Percentiles rank a stretch among this genome's conserved stretches.
Conservation (phyloP, 2,888 invertebrate species). For the Limulus polyphemus region DNA sequence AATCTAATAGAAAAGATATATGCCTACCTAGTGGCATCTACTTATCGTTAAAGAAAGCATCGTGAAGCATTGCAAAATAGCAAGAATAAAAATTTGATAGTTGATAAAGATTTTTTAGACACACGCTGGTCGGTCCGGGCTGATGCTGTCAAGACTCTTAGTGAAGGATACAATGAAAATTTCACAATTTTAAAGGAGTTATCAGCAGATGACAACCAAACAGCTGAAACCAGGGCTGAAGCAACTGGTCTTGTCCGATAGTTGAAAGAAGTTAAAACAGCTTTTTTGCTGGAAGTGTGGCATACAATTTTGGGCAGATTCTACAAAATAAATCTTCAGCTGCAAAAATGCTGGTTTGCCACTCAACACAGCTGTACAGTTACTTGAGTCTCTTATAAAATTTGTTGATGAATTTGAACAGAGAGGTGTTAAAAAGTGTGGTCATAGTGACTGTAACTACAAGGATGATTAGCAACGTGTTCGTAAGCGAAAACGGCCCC, state of each 20-base stretch:
- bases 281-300: background rate
- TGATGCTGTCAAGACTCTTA: conserved; percentile 3
- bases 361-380: background rate
- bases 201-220: too few species aligned
- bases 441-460: too few species aligned
- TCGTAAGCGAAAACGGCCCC: too few species aligned
- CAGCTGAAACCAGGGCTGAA: too few species aligned
- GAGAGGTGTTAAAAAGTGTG: too few species aligned
- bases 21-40: background rate
- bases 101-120: background rate
- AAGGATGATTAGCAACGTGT: too few species aligned
- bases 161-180: conserved; percentile 2
- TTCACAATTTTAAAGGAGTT: too few species aligned
- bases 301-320: background rate
- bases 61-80: background rate
- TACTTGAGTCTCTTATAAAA: background rate
- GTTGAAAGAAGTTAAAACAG: background rate
- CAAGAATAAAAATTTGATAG: too few species aligned
- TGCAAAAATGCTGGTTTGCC: background rate
- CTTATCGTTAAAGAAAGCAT: background rate
- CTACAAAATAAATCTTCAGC: background rate
- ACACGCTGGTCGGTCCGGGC: conserved; percentile 3
- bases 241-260: background rate
- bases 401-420: too few species aligned
- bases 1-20: background rate